Evolutionary conservation across 2,797 vertebrate species (phyloP).

Genomic region (Anabas testudineus): DNA sequence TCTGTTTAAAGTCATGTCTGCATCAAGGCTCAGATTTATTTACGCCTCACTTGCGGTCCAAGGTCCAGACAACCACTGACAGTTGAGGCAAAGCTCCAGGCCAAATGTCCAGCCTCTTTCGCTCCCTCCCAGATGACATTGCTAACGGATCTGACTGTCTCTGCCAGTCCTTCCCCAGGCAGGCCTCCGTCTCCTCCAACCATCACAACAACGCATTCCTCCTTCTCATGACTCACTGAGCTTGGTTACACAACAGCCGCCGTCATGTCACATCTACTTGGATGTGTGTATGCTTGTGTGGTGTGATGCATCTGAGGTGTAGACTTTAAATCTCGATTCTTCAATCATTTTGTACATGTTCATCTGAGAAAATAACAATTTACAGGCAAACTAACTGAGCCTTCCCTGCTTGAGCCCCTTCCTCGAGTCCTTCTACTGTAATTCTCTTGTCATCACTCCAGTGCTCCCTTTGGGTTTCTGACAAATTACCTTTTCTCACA

Average conservation of each 20-base stretch:
- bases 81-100: conserved; percentile 52
- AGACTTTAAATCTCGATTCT: conserved; percentile 59
- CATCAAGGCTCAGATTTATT: conserved; percentile 54
- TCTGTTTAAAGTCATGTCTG: conserved; percentile 45
- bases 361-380: conserved; percentile 42
- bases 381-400: conserved; percentile 28
- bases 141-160: conserved; percentile 63
- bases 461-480: conserved; percentile 56
- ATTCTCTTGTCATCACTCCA: conserved; percentile 65
- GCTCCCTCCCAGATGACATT: conserved; percentile 67
- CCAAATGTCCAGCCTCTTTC: conserved; percentile 60
- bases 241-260: conserved; percentile 76
- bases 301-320: conserved; percentile 16
- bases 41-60: conserved; percentile 53
- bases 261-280: conserved; percentile 65
- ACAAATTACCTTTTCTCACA: conserved; percentile 70
- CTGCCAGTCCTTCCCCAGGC: conserved; percentile 60
- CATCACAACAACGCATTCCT: conserved; percentile 69
- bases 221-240: conserved; percentile 77
- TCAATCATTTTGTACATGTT: conserved; percentile 56
- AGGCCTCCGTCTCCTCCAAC: conserved; percentile 53
- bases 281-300: conserved; percentile 37
- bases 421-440: conserved; percentile 40
- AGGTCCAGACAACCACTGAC: conserved; percentile 60
- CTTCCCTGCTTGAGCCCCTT: conserved; percentile 22